Base-by-base conservation (phyloP, 2,797 vertebrate genomes). In the Chrysolophus pictus region DNA sequence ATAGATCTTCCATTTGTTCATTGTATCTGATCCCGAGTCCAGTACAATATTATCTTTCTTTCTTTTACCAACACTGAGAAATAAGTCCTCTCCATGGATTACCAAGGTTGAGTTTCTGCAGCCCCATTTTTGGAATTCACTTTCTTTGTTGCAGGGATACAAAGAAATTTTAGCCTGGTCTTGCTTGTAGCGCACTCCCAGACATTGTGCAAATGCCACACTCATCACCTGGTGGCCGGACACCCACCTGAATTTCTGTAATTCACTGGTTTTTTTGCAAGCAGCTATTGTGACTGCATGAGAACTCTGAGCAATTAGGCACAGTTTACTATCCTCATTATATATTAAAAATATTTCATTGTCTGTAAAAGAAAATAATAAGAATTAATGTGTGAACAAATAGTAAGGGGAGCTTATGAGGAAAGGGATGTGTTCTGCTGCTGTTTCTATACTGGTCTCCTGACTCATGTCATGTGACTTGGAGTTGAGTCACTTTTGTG, bases 31-130 rank as follows among this genome's bases (percentile, higher is more conserved):
- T 35, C 97, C 98, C 55, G 97, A 97, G 94, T 97, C 98, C 78
- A 99, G 87, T 88, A 97, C 96, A 16, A 99, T 3, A 64, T 91
- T 98, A 91, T 94, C 97, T 85, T 98, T 98, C 17, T 96, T 96
- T 28, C 11, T 95, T 88, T 98, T 98, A 21, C 98, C 98, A 92
- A 98, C 98, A 96, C 98, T 99, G 74, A 99, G 96, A 97, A 98
- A 98, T 33, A 99, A 97, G 24, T 97, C 97, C 87, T 98, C 95
- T 60, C 97, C 97, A 84, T 97, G 97, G 13, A 99, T 94, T 53
- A 98, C 98, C 84, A 99, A 97, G 3, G 98, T 98, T 3, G 98
- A 97, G 13, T 99, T 99, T 96, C 98, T 99, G 96, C 99, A 99
- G 70, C 98, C 97, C 99, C 99, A 99, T 37, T 98, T 98, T 94